Evolutionary conservation across 2,888 invertebrate species (phyloP).

Genomic region (Cordilura impudica): DNA sequence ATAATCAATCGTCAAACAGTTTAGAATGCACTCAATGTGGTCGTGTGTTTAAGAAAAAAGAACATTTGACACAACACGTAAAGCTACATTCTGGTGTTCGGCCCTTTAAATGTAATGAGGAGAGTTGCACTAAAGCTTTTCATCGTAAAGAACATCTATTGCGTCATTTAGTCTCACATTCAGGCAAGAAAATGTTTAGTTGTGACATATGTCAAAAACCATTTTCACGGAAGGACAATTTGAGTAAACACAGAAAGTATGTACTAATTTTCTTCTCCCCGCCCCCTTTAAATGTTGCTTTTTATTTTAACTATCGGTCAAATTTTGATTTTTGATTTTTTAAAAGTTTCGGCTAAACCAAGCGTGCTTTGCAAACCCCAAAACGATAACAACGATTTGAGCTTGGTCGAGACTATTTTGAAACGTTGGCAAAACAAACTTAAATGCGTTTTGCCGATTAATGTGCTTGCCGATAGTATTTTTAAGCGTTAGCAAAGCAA

Average conservation of each 20-base stretch:
- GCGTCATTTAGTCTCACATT: slow-evolving; percentile 83
- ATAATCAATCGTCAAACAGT: slow-evolving; percentile 43
- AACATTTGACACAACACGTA: slow-evolving; percentile 84
- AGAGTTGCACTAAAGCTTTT: slow-evolving; percentile 82
- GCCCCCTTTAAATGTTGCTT: no score
- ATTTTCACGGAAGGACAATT: slow-evolving; percentile 78
- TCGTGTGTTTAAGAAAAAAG: slow-evolving; percentile 83
- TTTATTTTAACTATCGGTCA: no score
- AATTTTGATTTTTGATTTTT: no score
- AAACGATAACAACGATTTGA: no score
- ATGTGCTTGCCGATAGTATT: no score
- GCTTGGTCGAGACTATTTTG: no score
- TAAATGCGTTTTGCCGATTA: no score
- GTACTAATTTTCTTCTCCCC: no score
- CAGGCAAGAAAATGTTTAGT: slow-evolving; percentile 83
- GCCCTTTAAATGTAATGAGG: slow-evolving; percentile 82
- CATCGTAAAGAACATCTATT: slow-evolving; percentile 84
- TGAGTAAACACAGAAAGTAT: slow-evolving; percentile 77
- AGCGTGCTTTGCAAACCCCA: no score
- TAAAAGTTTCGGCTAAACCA: no score
- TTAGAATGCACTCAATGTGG: slow-evolving; percentile 81
- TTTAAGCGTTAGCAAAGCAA: no score
- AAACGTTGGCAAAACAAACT: no score
- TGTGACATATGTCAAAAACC: slow-evolving; percentile 82
- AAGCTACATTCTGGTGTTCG: slow-evolving; percentile 84